Evolutionary conservation across 2,797 vertebrate species (phyloP), one percentile per base, ranked within the genome.

Genomic region (Coluber constrictor): DNA sequence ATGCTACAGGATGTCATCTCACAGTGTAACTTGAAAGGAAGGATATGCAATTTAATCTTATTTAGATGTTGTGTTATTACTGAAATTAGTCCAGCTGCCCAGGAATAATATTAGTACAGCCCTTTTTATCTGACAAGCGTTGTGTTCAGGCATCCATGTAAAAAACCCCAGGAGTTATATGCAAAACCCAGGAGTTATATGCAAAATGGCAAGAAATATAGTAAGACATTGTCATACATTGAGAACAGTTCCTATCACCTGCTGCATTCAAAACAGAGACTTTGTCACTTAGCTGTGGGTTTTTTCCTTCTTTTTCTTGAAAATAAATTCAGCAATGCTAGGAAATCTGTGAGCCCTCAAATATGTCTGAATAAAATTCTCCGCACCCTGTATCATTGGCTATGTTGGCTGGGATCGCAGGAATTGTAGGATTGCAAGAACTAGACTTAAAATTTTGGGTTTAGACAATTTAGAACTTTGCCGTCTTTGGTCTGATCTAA

Each of bases 1-100:
- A 95, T 96, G 94, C 91, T 95, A 90, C 91, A 66, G 55, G 94
- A 87, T 92, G 61, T 86, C 96, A 95, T 93, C 94, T 96, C 94
- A 93, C 92, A 0, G 91, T 89, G 93, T 89, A 63, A 70, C 61
- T 87, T 93, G 93, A 90, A 83, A 87, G 92, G 94, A 95, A 94
- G 87, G 95, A 90, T 57, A 0, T 60, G 93, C 95, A 57, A 93
- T 87, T 91, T 96, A 86, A 95, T 95, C 95, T 96, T 94, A 92
- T 94, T 96, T 95, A 86, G 74, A 70, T 92, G 74, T 87, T 59
- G 66, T 8, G 83, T 90, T 94, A 95, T 94, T 60, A 94, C 90
- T 90, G 89, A 92, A 91, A 92, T 93, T 95, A 94, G 79, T 90
- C 89, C 37, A 89, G 87, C 94, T 94, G 94, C 86, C 88, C 79